phyloP scores from a whole-genome alignment of 2,888 invertebrate species.

The Harpalus rufipes region DNA sequence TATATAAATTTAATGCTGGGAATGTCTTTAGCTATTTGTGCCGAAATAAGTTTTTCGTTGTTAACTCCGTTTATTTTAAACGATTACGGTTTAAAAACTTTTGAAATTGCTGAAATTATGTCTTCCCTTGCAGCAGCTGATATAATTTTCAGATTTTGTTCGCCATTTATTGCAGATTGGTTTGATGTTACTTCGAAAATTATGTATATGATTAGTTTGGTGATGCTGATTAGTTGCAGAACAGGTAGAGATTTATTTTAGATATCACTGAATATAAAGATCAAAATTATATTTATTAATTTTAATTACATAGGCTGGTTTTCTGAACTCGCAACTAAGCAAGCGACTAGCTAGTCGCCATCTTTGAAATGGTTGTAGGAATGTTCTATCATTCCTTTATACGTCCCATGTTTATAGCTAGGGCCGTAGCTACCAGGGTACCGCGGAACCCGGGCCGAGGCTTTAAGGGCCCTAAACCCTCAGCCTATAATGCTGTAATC shows the following conservation, averaged over 20 bases:
- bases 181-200: conserved; percentile 81
- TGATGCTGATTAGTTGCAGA: conserved; percentile 81
- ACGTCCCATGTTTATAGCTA: too few relatives aligned
- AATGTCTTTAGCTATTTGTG: conserved; percentile 83
- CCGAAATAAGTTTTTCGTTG: conserved; percentile 85
- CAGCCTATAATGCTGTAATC: too few relatives aligned
- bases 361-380: too few relatives aligned
- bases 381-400: too few relatives aligned
- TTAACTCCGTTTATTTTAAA: conserved; percentile 83
- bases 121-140: conserved; percentile 79
- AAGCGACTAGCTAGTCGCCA: too few relatives aligned
- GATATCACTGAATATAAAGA: conserved; percentile 69
- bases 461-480: too few relatives aligned
- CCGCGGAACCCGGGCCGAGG: too few relatives aligned
- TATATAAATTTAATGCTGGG: conserved; percentile 85
- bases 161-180: conserved; percentile 84
- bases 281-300: background rate
- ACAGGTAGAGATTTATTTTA: conserved; percentile 78
- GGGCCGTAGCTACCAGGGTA: too few relatives aligned
- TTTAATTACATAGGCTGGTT: too few relatives aligned
- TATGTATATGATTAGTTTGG: conserved; percentile 83
- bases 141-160: conserved; percentile 81
- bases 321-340: too few relatives aligned
- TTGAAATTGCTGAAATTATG: conserved; percentile 82
- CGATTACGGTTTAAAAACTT: conserved; percentile 81